These are phyloP conservation scores for Stenchaetothrips biformis DNA, from an alignment of 2,888 invertebrate species.

Conservation along the genomic window DNA sequence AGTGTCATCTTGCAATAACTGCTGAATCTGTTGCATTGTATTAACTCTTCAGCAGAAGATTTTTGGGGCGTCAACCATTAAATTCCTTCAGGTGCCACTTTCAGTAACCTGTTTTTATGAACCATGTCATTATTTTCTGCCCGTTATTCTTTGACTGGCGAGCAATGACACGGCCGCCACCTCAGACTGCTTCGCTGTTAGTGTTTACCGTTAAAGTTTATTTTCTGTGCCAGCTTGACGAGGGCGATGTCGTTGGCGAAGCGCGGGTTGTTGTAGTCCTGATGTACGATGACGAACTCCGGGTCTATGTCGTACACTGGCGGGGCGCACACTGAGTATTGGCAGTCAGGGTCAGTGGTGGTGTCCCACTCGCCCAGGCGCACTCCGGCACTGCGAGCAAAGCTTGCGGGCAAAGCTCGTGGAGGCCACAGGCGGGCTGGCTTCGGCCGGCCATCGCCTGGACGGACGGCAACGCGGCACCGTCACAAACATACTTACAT, in stretches of 20 bases:
- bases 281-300: slow-evolving; percentile 36
- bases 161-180: too few species aligned
- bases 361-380: slow-evolving; percentile 60
- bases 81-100: too few species aligned
- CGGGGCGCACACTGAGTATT: slow-evolving; percentile 42
- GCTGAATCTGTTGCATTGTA: too few species aligned
- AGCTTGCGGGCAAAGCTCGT: slow-evolving; percentile 38
- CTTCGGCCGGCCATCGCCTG: background rate
- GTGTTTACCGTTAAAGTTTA: slow-evolving; percentile 42
- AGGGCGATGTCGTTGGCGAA: slow-evolving; percentile 46
- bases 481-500: background rate
- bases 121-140: too few species aligned
- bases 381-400: slow-evolving; percentile 51
- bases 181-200: too few species aligned
- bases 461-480: background rate
- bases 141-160: too few species aligned
- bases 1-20: too few species aligned
- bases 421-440: background rate
- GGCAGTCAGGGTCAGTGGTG: slow-evolving; percentile 49
- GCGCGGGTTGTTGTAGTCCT: slow-evolving; percentile 40
- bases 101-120: too few species aligned
- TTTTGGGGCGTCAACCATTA: too few species aligned
- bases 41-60: too few species aligned
- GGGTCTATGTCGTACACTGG: slow-evolving; percentile 41
- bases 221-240: slow-evolving; percentile 42